phyloP scores from a whole-genome alignment of 1,140 invertebrate species.

The Drosophila asahinai region DNA sequence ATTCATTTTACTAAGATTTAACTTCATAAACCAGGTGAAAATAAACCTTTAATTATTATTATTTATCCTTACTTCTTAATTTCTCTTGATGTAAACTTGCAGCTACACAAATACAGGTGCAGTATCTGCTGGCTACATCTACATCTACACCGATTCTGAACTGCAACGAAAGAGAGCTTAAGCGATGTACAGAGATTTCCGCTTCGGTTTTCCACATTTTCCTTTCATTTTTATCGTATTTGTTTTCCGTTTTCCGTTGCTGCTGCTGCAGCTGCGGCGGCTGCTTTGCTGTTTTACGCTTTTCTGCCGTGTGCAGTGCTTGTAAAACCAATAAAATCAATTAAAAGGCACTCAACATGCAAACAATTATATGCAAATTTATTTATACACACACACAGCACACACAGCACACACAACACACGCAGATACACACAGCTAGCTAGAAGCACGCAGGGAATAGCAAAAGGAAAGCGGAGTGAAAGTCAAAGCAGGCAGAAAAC shows the following conservation, averaged over 20 bases:
- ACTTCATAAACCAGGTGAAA: no score
- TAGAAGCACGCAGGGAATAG: constrained; percentile 11
- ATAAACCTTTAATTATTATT: no score
- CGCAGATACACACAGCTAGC: neutral
- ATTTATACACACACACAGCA: constrained; percentile 64
- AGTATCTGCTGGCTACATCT: neutral
- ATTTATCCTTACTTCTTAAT: neutral
- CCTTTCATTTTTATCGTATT: no score
- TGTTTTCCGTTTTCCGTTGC: constrained; percentile 10
- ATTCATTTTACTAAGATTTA: no score
- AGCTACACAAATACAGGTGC: constrained; percentile 10
- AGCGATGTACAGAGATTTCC: constrained; percentile 42
- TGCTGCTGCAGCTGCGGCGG: constrained; percentile 17
- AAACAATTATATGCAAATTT: constrained; percentile 84
- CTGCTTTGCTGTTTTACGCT: constrained; percentile 19
- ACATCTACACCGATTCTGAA: constrained; percentile 1
- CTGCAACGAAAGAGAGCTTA: constrained; percentile 46
- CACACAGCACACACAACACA: constrained; percentile 3
- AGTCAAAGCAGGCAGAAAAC: constrained; percentile 70
- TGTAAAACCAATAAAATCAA: constrained; percentile 82
- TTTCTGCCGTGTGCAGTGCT: constrained; percentile 54
- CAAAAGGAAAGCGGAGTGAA: constrained; percentile 21
- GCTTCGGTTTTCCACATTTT: constrained; percentile 2
- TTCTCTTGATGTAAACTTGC: neutral
- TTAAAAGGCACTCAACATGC: constrained; percentile 82